Evolutionary conservation across 2,888 invertebrate genomes (phyloP), one percentile per base, ranked within the genome.

Genomic region (Hemithea aestivaria): DNA sequence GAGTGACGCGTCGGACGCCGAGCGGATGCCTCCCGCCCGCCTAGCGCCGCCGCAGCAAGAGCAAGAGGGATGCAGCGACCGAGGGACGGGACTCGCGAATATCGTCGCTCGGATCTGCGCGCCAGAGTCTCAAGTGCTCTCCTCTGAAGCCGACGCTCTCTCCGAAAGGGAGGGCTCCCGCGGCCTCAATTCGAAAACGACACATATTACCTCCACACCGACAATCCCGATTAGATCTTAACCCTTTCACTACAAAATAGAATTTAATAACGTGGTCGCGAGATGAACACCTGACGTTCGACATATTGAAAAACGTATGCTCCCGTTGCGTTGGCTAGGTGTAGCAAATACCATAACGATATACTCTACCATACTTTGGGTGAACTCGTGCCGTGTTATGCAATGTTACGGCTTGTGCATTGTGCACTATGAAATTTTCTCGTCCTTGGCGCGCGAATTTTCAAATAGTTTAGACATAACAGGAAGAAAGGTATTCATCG

Each of bases 201-300:
- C 71, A 45, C 55, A 81, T 69, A 55, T 56, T 55, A 53, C 65
- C 32, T 10, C 23, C 21, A 39, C 29, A 22, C 22, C 10, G 48
- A 37, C 56, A 51, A 48, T 62, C 56, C 45, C 56, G 60, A 66
- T 61, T 64, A 49, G 58, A 66, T 56, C 70, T 62, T 73, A 73
- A 52, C 45, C 29, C 46, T 40, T 22, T 50, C 22, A 47, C 33
- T 39, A 56, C 73, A 73, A 61, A 68, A 70, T 70, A 60, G 51
- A 60, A 57, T 72, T 72, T 73, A 28, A 53, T 42, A 61, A 65
- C 48, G 47, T 45, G 52, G 56, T 58, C 53, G 52, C 37, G 65
- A 73, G 79, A 84, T 81, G 83, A 82, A 85, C 87, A 87, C 85
- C 87, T 85, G 85, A 84, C 85, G 81, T 82, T 81, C 74, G 76